These are phyloP conservation scores for Noctilio leporinus DNA, from an alignment of 2,113 vertebrate genomes.

Conservation along the genomic window DNA sequence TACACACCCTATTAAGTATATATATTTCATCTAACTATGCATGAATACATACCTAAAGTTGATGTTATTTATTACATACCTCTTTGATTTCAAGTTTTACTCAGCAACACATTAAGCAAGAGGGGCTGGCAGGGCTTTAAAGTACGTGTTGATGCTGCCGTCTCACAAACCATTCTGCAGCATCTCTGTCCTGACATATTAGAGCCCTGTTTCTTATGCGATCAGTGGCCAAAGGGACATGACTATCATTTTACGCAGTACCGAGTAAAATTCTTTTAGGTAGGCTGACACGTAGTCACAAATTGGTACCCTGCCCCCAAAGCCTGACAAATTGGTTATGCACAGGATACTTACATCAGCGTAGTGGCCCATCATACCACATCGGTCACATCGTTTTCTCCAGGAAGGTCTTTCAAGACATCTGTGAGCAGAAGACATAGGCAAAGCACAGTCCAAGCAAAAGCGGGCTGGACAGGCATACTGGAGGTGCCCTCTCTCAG, in stretches of 20 bases:
- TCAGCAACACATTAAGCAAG: neutral
- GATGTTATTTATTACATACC: neutral
- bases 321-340: neutral
- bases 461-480: constrained; percentile 83
- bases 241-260: neutral
- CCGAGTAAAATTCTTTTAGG: constrained; percentile 20
- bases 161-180: neutral
- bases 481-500: constrained; percentile 80
- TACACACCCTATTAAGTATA: neutral
- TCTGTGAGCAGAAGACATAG: constrained; percentile 82
- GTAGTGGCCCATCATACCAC: constrained; percentile 90
- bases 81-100: constrained; percentile 14
- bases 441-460: constrained; percentile 90
- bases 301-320: neutral
- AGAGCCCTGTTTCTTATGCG: neutral
- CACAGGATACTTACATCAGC: constrained; percentile 87
- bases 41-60: neutral
- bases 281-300: neutral
- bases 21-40: neutral
- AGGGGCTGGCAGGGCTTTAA: neutral
- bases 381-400: constrained; percentile 90
- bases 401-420: constrained; percentile 87
- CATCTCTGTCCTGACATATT: neutral
- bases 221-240: neutral
- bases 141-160: neutral